These are phyloP conservation scores for Calliphora vomitoria DNA, from an alignment of 2,888 invertebrate genomes.

Conservation along the genomic window DNA sequence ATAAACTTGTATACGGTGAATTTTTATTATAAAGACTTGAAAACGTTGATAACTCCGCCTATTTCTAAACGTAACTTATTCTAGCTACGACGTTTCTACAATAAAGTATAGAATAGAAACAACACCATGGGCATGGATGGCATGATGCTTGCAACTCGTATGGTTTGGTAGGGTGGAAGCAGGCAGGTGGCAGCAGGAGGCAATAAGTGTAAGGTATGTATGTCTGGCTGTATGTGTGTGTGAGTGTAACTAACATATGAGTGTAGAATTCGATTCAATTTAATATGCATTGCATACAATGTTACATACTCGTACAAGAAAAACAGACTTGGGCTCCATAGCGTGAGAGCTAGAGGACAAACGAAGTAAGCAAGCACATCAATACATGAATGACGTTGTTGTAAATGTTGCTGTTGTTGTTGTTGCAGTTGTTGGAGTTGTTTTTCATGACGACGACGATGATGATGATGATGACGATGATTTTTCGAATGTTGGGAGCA, in stretches of 20 bases:
- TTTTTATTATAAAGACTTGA: conserved; percentile 83
- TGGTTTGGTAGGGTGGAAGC: conserved; percentile 8
- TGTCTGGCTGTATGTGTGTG: background rate
- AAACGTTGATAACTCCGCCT: conserved; percentile 84
- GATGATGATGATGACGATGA: conserved; percentile 52
- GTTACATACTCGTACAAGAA: conserved; percentile 49
- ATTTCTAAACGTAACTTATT: conserved; percentile 80
- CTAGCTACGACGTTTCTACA: conserved; percentile 71
- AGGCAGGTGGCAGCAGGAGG: conserved; percentile 64
- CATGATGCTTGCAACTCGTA: conserved; percentile 20
- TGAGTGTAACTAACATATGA: conserved; percentile 76
- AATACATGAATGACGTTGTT: conserved; percentile 56
- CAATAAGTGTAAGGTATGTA: conserved; percentile 56
- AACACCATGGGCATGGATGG: conserved; percentile 71
- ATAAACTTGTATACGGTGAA: conserved; percentile 80
- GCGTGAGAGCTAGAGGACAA: conserved; percentile 70
- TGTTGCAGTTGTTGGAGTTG: conserved; percentile 6
- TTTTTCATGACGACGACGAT: conserved; percentile 47
- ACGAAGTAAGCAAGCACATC: conserved; percentile 62
- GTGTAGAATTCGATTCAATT: conserved; percentile 83
- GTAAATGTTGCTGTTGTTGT: background rate
- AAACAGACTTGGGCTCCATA: conserved; percentile 73
- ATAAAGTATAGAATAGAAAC: conserved; percentile 58
- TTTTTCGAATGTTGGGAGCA: conserved; percentile 58
- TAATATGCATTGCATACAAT: conserved; percentile 81